These are phyloP conservation scores for Lypha dubia DNA, from an alignment of 2,888 invertebrate genomes.

Conservation along the genomic window DNA sequence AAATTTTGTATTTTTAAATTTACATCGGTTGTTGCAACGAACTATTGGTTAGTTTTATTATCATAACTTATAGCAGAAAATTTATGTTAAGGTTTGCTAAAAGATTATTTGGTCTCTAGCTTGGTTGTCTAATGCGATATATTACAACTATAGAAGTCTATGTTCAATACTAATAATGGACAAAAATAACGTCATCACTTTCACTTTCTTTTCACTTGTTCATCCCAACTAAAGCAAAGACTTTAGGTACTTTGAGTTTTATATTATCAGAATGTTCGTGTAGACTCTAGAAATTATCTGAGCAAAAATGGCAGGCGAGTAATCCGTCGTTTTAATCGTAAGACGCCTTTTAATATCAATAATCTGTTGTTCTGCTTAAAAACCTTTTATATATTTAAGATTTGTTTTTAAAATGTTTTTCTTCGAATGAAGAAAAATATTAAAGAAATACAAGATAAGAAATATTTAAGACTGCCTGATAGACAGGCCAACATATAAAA, in stretches of 20 bases:
- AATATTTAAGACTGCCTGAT: neutral
- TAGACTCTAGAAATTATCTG: conserved; percentile 13
- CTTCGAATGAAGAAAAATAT: neutral
- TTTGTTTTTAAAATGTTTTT: neutral
- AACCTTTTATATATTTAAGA: neutral
- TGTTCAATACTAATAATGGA: too few species aligned
- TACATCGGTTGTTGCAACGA: too few species aligned
- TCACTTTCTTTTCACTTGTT: neutral
- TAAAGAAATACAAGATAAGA: neutral
- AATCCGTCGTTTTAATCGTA: neutral
- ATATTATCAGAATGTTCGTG: conserved; percentile 29
- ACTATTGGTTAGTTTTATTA: too few species aligned
- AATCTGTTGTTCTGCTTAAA: neutral
- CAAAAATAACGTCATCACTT: too few species aligned
- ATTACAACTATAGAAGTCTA: too few species aligned
- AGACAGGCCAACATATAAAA: neutral
- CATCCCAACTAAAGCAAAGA: neutral
- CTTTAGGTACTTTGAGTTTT: too few species aligned
- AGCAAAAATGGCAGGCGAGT: neutral
- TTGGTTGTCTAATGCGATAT: too few species aligned
- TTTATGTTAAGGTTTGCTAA: too few species aligned
- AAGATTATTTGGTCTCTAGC: too few species aligned
- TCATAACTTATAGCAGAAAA: too few species aligned
- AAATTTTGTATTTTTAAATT: too few species aligned
- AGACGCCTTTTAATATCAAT: conserved; percentile 10